A percentile compares a stretch with the other conserved stretches of the same genome.
These are phyloP conservation scores for Oikopleura albicans DNA, from an alignment of 23 tunicate genomes.

Conservation along the genomic window DNA sequence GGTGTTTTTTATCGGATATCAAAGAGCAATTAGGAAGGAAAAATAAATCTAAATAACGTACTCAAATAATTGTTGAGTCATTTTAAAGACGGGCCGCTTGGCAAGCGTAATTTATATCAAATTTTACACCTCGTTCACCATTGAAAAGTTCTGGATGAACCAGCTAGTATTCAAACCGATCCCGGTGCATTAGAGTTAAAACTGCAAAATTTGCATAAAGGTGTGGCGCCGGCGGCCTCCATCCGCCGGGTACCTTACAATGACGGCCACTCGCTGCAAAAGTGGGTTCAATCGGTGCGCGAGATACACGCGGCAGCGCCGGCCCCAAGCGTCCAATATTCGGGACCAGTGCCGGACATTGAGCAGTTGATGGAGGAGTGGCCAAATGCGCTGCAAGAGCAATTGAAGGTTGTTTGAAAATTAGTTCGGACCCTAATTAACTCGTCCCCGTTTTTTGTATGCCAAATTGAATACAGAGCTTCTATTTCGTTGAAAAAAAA, in stretches of 20 bases:
- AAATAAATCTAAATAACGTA: no score
- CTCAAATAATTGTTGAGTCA: no score
- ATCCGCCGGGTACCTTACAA: neutral
- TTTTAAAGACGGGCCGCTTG: no score
- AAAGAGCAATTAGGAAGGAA: no score
- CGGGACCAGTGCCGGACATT: constrained; percentile 57
- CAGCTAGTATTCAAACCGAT: constrained; percentile 78
- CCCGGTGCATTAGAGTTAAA: constrained; percentile 83
- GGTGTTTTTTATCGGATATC: no score
- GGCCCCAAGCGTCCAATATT: constrained; percentile 82
- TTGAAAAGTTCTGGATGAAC: constrained; percentile 87
- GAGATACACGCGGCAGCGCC: constrained; percentile 58
- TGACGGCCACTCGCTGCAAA: neutral
- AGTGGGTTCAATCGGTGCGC: constrained; percentile 65
- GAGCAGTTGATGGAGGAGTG: constrained; percentile 71
- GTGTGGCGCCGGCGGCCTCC: neutral
- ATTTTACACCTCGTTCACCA: no score
- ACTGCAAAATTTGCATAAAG: constrained; percentile 24
- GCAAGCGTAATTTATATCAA: no score
- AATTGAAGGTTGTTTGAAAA: no score
- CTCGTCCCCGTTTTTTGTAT: no score
- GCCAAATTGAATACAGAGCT: no score
- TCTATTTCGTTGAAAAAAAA: no score
- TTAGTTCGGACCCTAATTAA: no score
- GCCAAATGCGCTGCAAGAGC: constrained; percentile 25